Conservation (phyloP, 1,140 invertebrate species). For the Drosophila arizonae region DNA sequence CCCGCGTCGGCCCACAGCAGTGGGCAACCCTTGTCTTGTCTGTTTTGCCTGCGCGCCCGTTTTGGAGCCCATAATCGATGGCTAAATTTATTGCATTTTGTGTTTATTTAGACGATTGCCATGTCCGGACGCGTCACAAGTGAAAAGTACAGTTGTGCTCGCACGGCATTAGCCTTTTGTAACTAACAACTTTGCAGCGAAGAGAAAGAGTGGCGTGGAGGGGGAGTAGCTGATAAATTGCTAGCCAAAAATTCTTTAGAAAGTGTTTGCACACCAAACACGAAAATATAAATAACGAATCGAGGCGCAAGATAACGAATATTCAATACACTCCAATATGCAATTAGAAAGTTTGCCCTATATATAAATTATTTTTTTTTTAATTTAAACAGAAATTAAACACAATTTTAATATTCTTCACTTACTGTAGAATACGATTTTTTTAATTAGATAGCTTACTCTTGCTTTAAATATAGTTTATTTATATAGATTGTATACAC, state of each 20-base stretch:
- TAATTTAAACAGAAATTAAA: too few relatives aligned
- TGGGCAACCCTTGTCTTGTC: conserved; percentile 34
- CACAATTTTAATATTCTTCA: too few relatives aligned
- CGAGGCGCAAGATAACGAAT: neutral
- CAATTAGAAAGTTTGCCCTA: too few relatives aligned
- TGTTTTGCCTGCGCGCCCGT: conserved; percentile 36
- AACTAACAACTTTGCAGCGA: conserved; percentile 16
- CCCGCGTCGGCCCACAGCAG: neutral
- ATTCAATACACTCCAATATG: neutral
- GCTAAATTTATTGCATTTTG: conserved; percentile 78
- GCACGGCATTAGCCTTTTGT: conserved; percentile 26
- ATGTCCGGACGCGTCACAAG: conserved; percentile 56
- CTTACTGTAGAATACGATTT: too few relatives aligned
- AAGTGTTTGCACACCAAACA: conserved; percentile 22
- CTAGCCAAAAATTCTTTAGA: conserved; percentile 23
- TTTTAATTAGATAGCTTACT: too few relatives aligned
- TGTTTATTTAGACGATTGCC: conserved; percentile 77
- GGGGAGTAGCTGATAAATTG: conserved; percentile 33
- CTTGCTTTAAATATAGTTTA: too few relatives aligned
- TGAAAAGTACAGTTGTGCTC: conserved; percentile 64
- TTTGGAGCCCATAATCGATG: conserved; percentile 72
- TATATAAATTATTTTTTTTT: too few relatives aligned
- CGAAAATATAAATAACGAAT: neutral
- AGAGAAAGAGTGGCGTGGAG: too few relatives aligned
- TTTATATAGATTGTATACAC: too few relatives aligned